Evolutionary conservation across 2,113 vertebrate species (phyloP), one percentile per base, ranked within the genome.

Genomic region (Tinamus guttatus): DNA sequence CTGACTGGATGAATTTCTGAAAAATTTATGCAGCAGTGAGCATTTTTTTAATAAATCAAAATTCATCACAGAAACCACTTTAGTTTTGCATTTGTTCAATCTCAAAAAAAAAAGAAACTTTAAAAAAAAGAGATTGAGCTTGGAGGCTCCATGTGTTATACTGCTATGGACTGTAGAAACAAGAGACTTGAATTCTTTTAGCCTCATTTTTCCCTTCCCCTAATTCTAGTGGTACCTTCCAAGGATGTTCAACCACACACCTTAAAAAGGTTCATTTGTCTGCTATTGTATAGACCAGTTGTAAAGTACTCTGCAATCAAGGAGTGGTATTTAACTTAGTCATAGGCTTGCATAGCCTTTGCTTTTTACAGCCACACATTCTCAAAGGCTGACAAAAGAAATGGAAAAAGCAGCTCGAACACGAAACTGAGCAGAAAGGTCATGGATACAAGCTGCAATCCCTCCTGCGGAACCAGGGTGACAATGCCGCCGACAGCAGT

Each of bases 371-470:
- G 60, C 14, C 4, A 18, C 9, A 16, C 2, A 4, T 40, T 28
- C 52, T 41, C 18, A 14, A 51, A 19, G 8, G 6, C 2, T 47
- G 5, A 28, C 41, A 49, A n/a, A 52, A 9, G 2, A 34, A 87
- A 67, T 2, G 8, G 3, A 41, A 41, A 21, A 67, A 18, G 40
- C 27, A 47, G 17, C 36, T 78, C 8, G 27, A 47, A 54, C 1
- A 3, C 11, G 11, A 9, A 79, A 49, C 2, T 0, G 1, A 70
- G 5, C 1, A 8, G 5, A 59, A 14, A 59, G 17, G 17, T 63
- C 5, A 27, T 4, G 22, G 4, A 36, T 17, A 1, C 15, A 34
- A 27, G 13, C n/a, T 51, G 7, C 34, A 3, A 16, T 5, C 17
- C 38, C 27, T 65, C 11, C 7, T 1, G 40, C 19, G 52, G 17